Percentiles rank a stretch among this genome's conserved stretches.
Evolutionary conservation across 2,888 invertebrate species (phyloP).

Genomic region (Rhorus exstirpatorius): DNA sequence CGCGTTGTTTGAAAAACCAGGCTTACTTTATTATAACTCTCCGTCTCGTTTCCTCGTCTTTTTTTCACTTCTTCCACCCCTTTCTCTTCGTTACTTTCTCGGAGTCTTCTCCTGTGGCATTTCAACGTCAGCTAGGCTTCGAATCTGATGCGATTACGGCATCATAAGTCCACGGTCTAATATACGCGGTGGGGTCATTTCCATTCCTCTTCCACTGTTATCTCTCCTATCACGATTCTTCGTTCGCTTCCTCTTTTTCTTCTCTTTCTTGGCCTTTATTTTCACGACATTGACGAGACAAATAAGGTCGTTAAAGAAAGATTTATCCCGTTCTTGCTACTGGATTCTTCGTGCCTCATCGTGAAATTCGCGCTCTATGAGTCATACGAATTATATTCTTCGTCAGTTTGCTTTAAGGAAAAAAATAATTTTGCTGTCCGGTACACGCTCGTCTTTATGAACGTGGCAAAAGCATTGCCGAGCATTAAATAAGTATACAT

Average conservation of each 20-base stretch:
- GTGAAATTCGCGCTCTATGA: slow-evolving; percentile 17
- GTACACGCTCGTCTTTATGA: not conserved
- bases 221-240: slow-evolving; percentile 57
- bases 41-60: slow-evolving; percentile 26
- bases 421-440: too few species aligned
- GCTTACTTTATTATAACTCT: slow-evolving; percentile 65
- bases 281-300: slow-evolving; percentile 76
- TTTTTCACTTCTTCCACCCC: slow-evolving; percentile 24
- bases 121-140: slow-evolving; percentile 66
- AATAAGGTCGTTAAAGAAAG: slow-evolving; percentile 80
- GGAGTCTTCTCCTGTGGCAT: slow-evolving; percentile 62
- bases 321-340: slow-evolving; percentile 74
- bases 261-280: slow-evolving; percentile 69
- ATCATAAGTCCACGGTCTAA: slow-evolving; percentile 44
- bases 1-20: slow-evolving; percentile 73
- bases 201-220: slow-evolving; percentile 48
- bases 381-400: not conserved
- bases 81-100: slow-evolving; percentile 43
- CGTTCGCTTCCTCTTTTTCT: slow-evolving; percentile 27
- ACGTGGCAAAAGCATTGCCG: slow-evolving; percentile 5
- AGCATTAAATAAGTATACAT: not conserved
- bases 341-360: too few species aligned
- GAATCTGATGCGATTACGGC: slow-evolving; percentile 71
- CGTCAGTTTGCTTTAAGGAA: too few species aligned
- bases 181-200: slow-evolving; percentile 22